A percentile compares a stretch with the other conserved stretches of the same genome.
Evolutionary conservation across 1,140 invertebrate genomes (phyloP).

Genomic region (Pogonomyrmex barbatus): DNA sequence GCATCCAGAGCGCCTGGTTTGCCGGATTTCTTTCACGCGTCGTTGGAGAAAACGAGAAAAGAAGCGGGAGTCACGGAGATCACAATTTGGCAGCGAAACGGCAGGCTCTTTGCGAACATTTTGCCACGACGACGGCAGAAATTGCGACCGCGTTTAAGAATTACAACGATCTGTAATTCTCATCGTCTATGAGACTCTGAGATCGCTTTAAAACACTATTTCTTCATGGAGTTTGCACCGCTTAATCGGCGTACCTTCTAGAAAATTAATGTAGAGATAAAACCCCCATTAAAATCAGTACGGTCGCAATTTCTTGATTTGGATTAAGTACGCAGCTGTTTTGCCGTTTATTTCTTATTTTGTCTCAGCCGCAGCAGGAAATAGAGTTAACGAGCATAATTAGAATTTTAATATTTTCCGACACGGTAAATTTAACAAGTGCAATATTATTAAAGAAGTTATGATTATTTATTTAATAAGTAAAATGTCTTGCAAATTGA

Average conservation of each 20-base stretch:
- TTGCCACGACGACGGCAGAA: conserved; percentile 5
- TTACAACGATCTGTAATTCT: not conserved
- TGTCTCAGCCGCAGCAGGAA: not conserved
- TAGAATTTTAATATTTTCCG: not conserved
- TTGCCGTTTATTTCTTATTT: not conserved
- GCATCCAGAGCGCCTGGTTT: conserved; percentile 91
- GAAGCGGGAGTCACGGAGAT: conserved; percentile 20
- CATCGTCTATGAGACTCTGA: not conserved
- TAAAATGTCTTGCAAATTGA: not conserved
- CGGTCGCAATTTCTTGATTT: not conserved
- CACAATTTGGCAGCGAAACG: conserved; percentile 44
- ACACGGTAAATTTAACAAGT: not conserved
- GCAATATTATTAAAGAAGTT: not conserved
- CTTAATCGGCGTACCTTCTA: conserved; percentile 16
- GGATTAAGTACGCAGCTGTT: not conserved
- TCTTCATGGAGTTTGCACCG: not conserved
- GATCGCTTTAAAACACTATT: not conserved
- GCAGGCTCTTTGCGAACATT: conserved; percentile 26
- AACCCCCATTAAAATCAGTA: not conserved
- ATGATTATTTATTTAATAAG: not conserved
- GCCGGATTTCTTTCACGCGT: conserved; percentile 87
- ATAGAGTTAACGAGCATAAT: not conserved
- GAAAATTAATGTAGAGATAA: conserved; percentile 17
- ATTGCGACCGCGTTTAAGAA: conserved; percentile 22
- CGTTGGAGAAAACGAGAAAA: conserved; percentile 23